Base-by-base conservation (phyloP, 1,140 invertebrate genomes). In the Euwallacea fornicatus region DNA sequence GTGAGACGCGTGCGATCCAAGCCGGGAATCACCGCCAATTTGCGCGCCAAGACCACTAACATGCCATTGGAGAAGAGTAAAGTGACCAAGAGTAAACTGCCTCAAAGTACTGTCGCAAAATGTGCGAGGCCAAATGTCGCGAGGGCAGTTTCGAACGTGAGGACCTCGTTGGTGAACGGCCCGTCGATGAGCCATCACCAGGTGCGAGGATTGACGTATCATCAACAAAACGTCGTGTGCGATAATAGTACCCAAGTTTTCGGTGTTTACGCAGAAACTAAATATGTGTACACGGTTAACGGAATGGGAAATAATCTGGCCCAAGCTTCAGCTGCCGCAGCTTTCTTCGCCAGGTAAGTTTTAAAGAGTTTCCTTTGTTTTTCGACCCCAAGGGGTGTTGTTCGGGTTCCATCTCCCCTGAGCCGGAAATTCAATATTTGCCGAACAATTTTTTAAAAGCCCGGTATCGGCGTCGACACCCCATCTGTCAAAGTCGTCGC, bases 311-410 rank as follows among this genome's bases (percentile, higher is more conserved):
- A 77, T 64, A 81, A 77, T 73, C 70, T 76, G 42, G 80, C 80
- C 7, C 81, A 83, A 71, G 75, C 81, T 46, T 81, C 79, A 10
- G 81, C 81, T 9, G 81, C 81, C 21, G 81, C 81, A 46, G 82
- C 82, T 47, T 83, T 83, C 79, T 83, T 83, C 75, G 82, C 82
- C 76, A 80, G 82, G 82, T 83, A 78, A 76, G 78, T 75, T 33
- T 33, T 33, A 50, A 50, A 50, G 21, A 33, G 21, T 33, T 33
- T 33, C 21, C 21, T 33, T 33, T 33, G 21, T 33, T 33, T 33
- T 33, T 33, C 21, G 21, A 33, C 21, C 21, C 21, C 21, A 4
- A 33, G 21, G 21, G 21, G 21, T 33, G 21, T 33, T 33, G 21
- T 33, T 33, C 21, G 21, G 21, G 21, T 33, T 33, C 21, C 21